Conservation (phyloP, 53 echinoderm and acorn worm species). For the Astropecten irregularis region DNA sequence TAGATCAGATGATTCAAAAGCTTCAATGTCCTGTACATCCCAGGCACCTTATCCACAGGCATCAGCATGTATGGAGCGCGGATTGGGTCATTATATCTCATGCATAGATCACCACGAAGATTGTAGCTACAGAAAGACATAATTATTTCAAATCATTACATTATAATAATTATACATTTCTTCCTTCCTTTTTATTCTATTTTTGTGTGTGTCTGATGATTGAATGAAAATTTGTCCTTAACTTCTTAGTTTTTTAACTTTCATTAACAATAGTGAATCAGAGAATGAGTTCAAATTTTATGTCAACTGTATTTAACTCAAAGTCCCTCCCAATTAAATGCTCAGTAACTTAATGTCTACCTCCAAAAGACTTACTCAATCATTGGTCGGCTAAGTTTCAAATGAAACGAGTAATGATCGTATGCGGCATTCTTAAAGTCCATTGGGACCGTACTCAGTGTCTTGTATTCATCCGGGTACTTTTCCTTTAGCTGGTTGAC, state of each 20-base stretch:
- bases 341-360: too few species aligned
- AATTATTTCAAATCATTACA: neutral
- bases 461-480: conserved; percentile 53
- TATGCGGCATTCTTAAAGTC: conserved; percentile 41
- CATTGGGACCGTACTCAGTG: neutral
- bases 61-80: conserved; percentile 71
- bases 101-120: conserved; percentile 28
- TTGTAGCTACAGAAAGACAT: neutral
- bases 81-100: conserved; percentile 51
- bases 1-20: conserved; percentile 54
- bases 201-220: too few species aligned
- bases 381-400: conserved; percentile 59
- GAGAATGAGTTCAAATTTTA: too few species aligned
- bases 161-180: too few species aligned
- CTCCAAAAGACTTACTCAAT: conserved; percentile 74
- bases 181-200: too few species aligned
- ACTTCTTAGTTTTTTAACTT: too few species aligned
- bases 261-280: too few species aligned
- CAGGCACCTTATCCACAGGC: conserved; percentile 66
- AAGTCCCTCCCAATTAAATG: too few species aligned
- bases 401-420: conserved; percentile 50
- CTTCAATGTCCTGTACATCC: conserved; percentile 67
- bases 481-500: conserved; percentile 61
- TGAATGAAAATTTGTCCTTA: too few species aligned
- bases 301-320: too few species aligned